Evolutionary conservation across 2,113 vertebrate genomes (phyloP), one percentile per base, ranked within the genome.

Genomic region (Oreochromis niloticus): DNA sequence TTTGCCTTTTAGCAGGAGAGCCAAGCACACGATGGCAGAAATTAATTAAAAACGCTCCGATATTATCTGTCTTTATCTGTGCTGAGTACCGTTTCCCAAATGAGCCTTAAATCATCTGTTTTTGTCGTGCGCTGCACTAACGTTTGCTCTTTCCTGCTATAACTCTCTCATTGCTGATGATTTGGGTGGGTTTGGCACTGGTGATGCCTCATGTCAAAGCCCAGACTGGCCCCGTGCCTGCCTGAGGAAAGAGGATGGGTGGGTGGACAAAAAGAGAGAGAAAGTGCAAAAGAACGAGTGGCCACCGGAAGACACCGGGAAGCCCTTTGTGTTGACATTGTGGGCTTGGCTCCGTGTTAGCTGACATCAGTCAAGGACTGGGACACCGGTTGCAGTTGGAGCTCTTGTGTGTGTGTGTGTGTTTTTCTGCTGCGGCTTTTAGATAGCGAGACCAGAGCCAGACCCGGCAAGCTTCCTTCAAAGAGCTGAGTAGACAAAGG

Each of bases 211-310:
- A 54, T 81, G 55, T 94, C 73, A 90, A 83, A 92, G 90, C 81
- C 56, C 85, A 71, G 56, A 73, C 57, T 73, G 90, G 84, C 88
- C n/a, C 48, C 55, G 61, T 9, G 71, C 80, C 56, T 61, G 87
- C 32, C 48, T 79, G 89, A 95, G 95, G 90, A 91, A 92, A 95
- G 90, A 89, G 94, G 93, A 95, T 95, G 96, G 94, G 94, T 88
- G 96, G 95, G 81, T 91, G 90, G 87, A 88, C 50, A 91, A 85
- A 92, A 54, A 83, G 85, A 82, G 80, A 94, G 85, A 81, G 78
- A 94, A 86, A 88, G 85, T 32, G 88, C 57, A 86, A 87, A 92
- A 82, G 81, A 85, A 82, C 22, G 3, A 85, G 78, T 57, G 86
- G 66, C 54, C 84, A 80, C 68, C 78, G 89, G 93, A 92, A 91